Evolutionary conservation across 2,888 invertebrate genomes (phyloP).

Genomic region (Cremastobaeus sp.): DNA sequence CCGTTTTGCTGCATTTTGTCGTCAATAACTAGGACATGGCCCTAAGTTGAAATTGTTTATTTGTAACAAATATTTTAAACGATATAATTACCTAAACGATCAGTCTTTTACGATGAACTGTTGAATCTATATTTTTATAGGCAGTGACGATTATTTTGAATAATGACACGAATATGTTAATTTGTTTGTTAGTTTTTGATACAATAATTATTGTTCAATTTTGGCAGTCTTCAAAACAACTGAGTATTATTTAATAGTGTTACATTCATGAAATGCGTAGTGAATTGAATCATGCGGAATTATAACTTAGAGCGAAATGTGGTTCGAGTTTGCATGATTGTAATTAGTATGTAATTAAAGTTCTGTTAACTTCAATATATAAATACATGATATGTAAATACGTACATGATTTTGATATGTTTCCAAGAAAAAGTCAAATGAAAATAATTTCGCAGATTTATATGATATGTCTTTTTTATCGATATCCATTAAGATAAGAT

Average conservation of each 20-base stretch:
- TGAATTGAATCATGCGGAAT: slow-evolving; percentile 13
- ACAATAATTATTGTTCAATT: slow-evolving; percentile 35
- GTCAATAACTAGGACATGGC: too few relatives aligned
- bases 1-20: too few relatives aligned
- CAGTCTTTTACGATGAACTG: slow-evolving; percentile 29
- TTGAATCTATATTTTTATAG: slow-evolving; percentile 24
- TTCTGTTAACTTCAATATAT: too few relatives aligned
- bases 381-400: too few relatives aligned
- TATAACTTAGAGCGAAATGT: slow-evolving; percentile 25
- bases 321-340: slow-evolving; percentile 43
- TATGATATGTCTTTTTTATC: too few relatives aligned
- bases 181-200: slow-evolving; percentile 14
- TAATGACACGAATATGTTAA: slow-evolving; percentile 13
- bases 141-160: slow-evolving; percentile 26
- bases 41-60: neutral
- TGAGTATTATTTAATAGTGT: slow-evolving; percentile 3
- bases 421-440: too few relatives aligned
- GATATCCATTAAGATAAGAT: too few relatives aligned
- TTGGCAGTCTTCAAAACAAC: slow-evolving; percentile 16
- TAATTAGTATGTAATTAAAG: too few relatives aligned
- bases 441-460: too few relatives aligned
- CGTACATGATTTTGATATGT: too few relatives aligned
- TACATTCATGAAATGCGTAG: slow-evolving; percentile 21
- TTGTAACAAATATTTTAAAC: neutral
- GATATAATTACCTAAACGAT: neutral